Base-by-base conservation (phyloP, 2,113 vertebrate genomes). In the Nanorana parkeri region DNA sequence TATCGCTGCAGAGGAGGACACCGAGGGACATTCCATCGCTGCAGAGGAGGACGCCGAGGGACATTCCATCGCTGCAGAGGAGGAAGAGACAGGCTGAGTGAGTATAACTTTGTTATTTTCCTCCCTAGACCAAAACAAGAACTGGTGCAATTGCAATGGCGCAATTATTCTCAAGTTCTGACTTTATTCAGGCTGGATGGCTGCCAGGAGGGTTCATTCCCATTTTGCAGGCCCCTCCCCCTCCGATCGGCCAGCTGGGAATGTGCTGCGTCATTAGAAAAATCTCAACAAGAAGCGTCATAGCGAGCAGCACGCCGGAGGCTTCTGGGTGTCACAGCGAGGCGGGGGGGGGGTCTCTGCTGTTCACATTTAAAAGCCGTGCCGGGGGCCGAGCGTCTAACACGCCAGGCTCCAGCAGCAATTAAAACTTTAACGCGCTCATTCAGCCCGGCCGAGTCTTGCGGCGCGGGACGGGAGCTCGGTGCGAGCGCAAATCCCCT, bases 231-330 rank as follows among this genome's bases (percentile, higher is more conserved):
- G n/a, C 72, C 13, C 71, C 54, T 58, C 71, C 71, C 60, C 36
- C 71, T 26, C 54, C 32, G 2, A 19, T 55, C 23, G 54, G 55
- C 71, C 71, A 74, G 71, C 71, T 74, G 71, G 60, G 71, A 74
- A 74, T 74, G 71, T 60, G 71, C 71, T 58, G 71, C 55, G 54
- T 60, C 17, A 74, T 74, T 74, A 60, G 28, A 73, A 73, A 73
- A 17, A 56, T 61, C 55, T 75, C n/a, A 55, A n/a, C 55, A 75
- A 21, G 2, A 29, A 8, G 28, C 28, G 29, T 54, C 55, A 60
- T 74, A 28, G 28, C 55, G 41, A 17, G 55, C 72, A 41, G 72
- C 55, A 61, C 72, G n/a, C 17, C 24, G 52, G n/a, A 58, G 26
- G 54, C 26, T 55, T 60, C 71, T 17, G 15, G 13, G 23, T 75